Percentiles rank a stretch among this genome's conserved stretches.
phyloP scores from a whole-genome alignment of 1,140 invertebrate genomes.

The Temnothorax longispinosus region DNA sequence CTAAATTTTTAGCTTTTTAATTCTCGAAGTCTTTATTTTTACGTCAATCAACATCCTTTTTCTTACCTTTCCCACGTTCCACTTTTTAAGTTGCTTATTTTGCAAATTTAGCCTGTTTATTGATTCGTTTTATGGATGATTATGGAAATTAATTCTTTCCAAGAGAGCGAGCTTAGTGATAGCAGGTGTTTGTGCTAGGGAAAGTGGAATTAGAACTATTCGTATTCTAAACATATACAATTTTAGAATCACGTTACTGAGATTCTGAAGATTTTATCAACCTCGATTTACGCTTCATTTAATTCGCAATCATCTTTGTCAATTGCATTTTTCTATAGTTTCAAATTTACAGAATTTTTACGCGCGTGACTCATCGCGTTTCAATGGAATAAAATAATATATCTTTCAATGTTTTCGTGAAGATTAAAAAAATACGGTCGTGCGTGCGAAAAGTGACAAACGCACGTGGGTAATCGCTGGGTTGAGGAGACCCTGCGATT shows the following conservation, averaged over 20 bases:
- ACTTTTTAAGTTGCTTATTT: constrained; percentile 8
- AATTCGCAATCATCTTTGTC: background rate
- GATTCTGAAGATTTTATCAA: background rate
- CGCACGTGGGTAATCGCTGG: background rate
- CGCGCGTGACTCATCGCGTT: background rate
- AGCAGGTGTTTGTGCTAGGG: background rate
- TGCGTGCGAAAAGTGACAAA: background rate
- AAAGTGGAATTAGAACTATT: background rate
- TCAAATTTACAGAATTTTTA: background rate
- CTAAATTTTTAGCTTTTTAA: constrained; percentile 20
- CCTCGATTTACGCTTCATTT: background rate
- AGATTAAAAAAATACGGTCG: background rate
- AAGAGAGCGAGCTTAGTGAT: background rate
- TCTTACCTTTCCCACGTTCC: background rate
- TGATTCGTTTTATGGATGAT: background rate
- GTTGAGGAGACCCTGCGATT: background rate
- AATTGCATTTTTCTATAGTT: background rate
- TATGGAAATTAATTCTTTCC: background rate
- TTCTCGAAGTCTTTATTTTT: constrained; percentile 19
- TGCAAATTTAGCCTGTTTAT: background rate
- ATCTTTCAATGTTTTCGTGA: background rate
- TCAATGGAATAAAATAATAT: background rate
- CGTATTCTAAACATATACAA: too few species aligned
- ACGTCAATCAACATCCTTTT: background rate
- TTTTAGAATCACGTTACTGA: background rate